These are phyloP conservation scores for Thermophis baileyi DNA, from an alignment of 2,113 vertebrate genomes.

Conservation along the genomic window DNA sequence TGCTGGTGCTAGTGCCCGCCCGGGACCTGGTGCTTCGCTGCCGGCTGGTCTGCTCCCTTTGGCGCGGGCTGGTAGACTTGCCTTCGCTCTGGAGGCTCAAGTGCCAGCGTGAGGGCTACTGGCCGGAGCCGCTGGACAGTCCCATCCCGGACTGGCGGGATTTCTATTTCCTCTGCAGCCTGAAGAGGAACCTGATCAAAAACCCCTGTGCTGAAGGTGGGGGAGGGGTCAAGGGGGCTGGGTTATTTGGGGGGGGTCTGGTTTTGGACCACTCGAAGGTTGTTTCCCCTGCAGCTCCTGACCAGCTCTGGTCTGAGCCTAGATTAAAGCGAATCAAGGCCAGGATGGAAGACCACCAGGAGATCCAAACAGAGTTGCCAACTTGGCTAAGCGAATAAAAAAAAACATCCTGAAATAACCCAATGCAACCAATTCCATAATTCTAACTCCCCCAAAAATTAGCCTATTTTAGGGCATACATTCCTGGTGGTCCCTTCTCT, in stretches of 20 bases:
- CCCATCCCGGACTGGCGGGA: constrained; percentile 63
- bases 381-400: neutral
- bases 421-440: neutral
- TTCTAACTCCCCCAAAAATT: neutral
- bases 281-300: neutral
- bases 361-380: neutral
- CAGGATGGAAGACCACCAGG: neutral
- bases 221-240: neutral
- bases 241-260: neutral
- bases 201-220: constrained; percentile 73
- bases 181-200: constrained; percentile 69
- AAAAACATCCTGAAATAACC: neutral
- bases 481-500: neutral
- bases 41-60: constrained; percentile 67
- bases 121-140: constrained; percentile 23
- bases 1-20: constrained; percentile 66
- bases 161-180: constrained; percentile 65
- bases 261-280: too few species aligned
- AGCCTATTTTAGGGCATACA: neutral
- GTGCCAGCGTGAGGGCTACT: constrained; percentile 63
- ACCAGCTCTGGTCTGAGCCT: neutral
- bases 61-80: constrained; percentile 69
- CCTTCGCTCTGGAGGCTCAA: constrained; percentile 72
- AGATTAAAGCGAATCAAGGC: neutral
- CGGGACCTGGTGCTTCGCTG: constrained; percentile 63